Evolutionary conservation across 2,888 invertebrate species (phyloP).

Genomic region (Hydriomena furcata): DNA sequence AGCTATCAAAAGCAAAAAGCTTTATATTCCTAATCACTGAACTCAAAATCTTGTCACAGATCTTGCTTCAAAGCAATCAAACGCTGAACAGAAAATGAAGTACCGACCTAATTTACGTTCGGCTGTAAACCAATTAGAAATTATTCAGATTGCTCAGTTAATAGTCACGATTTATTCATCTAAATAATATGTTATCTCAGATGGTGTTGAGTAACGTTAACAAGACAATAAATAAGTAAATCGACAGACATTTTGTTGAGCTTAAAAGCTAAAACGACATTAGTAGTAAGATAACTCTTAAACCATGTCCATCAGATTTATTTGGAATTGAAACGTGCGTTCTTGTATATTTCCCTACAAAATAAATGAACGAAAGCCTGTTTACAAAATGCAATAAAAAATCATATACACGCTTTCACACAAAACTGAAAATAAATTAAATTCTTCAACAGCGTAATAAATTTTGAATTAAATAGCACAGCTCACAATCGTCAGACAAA

Average conservation of each 20-base stretch:
- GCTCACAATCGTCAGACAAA: slow-evolving; percentile 24
- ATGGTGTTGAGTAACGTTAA: slow-evolving; percentile 15
- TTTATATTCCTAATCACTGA: slow-evolving; percentile 1
- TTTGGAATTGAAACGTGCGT: too few relatives aligned
- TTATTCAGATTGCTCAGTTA: slow-evolving; percentile 44
- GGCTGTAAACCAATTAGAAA: slow-evolving; percentile 49
- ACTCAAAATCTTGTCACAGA: slow-evolving; percentile 42
- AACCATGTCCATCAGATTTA: too few relatives aligned
- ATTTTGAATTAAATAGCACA: slow-evolving; percentile 16
- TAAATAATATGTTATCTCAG: slow-evolving; percentile 22
- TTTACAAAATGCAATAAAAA: neutral
- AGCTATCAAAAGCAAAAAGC: too few relatives aligned
- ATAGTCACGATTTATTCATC: slow-evolving; percentile 43
- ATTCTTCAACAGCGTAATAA: slow-evolving; percentile 3
- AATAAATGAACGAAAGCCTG: slow-evolving; percentile 1
- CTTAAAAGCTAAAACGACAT: slow-evolving; percentile 6
- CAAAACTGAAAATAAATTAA: slow-evolving; percentile 13
- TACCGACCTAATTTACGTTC: slow-evolving; percentile 54
- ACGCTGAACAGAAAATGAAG: slow-evolving; percentile 47
- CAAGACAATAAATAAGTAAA: slow-evolving; percentile 13
- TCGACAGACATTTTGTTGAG: slow-evolving; percentile 9
- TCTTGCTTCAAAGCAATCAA: slow-evolving; percentile 45
- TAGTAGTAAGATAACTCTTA: too few relatives aligned
- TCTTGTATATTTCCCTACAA: too few relatives aligned
- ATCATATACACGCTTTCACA: neutral